Evolutionary conservation across 2,113 vertebrate species (phyloP).

Genomic region (Caranx ignobilis): DNA sequence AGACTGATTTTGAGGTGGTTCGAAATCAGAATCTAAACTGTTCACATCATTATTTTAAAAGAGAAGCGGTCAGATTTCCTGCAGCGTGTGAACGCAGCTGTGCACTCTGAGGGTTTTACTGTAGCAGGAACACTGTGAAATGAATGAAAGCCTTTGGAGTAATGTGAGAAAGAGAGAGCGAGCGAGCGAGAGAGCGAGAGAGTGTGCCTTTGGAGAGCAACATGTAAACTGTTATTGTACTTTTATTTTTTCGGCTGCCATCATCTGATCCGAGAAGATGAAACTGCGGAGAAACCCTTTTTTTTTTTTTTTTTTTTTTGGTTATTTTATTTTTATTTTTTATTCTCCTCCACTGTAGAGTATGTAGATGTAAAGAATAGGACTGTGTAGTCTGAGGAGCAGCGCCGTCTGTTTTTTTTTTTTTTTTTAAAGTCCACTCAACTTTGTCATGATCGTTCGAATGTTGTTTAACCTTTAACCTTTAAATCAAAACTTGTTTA

Average conservation of each 20-base stretch:
- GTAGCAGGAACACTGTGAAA: slow-evolving; percentile 35
- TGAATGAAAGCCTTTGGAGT: slow-evolving; percentile 19
- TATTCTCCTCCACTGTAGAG: slow-evolving; percentile 15
- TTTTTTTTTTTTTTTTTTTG: no score
- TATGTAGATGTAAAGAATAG: slow-evolving; percentile 13
- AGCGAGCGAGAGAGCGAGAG: slow-evolving; percentile 22
- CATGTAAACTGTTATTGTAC: not conserved
- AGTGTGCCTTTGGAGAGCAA: slow-evolving; percentile 26
- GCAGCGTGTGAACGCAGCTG: no score
- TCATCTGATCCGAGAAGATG: slow-evolving; percentile 10
- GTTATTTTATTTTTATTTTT: not conserved
- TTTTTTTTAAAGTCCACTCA: slow-evolving; percentile 19
- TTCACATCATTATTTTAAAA: no score
- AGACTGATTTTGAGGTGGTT: no score
- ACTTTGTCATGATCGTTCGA: slow-evolving; percentile 46
- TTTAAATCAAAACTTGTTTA: slow-evolving; percentile 32
- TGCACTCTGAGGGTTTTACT: slow-evolving; percentile 3
- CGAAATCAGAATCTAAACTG: no score
- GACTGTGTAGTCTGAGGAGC: slow-evolving; percentile 17
- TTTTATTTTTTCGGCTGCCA: not conserved
- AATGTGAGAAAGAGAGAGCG: slow-evolving; percentile 6
- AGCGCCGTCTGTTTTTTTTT: not conserved
- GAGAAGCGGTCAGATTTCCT: no score
- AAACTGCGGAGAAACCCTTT: slow-evolving; percentile 10
- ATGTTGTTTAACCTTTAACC: slow-evolving; percentile 59